Evolutionary conservation across 2,797 vertebrate genomes (phyloP).

Genomic region (Sardinella longiceps): DNA sequence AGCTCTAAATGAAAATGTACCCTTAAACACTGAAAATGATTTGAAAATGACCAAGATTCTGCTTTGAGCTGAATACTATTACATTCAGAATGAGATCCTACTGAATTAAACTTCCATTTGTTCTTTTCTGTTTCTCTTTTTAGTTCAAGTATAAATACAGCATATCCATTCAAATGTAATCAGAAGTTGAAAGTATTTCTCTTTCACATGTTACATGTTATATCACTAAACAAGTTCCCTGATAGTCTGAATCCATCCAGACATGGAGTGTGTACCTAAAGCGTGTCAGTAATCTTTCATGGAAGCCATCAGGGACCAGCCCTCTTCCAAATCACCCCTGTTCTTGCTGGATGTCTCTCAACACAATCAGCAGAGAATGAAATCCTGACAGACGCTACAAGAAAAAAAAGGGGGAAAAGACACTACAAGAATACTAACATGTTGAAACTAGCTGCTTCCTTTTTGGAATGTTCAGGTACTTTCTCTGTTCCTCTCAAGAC

Average conservation of each 20-base stretch:
- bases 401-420: neutral
- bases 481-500: constrained; percentile 1
- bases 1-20: too few species aligned
- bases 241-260: neutral
- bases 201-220: neutral
- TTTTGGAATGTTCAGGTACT: neutral
- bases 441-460: neutral
- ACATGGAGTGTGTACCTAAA: neutral
- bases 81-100: neutral
- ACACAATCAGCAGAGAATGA: neutral
- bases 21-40: too few species aligned
- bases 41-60: neutral
- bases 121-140: neutral
- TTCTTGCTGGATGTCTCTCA: neutral
- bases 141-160: neutral
- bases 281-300: neutral
- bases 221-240: neutral
- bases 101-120: neutral
- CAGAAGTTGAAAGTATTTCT: neutral
- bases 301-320: neutral
- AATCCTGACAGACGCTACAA: neutral
- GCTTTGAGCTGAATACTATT: neutral
- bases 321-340: constrained; percentile 5
- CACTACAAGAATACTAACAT: neutral
- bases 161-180: neutral